These are phyloP conservation scores for Mactromeris polynyma DNA, from an alignment of 2,888 invertebrate species.

Conservation along the genomic window DNA sequence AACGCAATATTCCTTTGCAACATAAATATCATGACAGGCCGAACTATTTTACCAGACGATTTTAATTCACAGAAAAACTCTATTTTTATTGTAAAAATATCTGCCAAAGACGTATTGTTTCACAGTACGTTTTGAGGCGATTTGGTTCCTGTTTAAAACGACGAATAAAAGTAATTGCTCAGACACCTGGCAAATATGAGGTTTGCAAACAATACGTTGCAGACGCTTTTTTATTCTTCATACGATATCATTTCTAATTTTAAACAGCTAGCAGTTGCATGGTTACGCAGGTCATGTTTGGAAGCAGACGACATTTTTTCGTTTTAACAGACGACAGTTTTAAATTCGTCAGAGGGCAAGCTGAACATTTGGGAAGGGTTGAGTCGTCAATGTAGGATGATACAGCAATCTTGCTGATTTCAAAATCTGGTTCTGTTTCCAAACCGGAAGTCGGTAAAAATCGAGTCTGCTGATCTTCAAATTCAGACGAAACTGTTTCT, in stretches of 20 bases:
- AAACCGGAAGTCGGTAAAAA: constrained; percentile 57
- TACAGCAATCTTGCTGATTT: constrained; percentile 59
- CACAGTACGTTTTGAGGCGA: background rate
- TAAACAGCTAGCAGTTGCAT: too few species aligned
- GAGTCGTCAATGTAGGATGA: constrained; percentile 31
- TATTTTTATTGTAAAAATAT: too few species aligned
- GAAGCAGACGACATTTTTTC: background rate
- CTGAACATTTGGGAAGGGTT: background rate
- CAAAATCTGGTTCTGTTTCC: constrained; percentile 67
- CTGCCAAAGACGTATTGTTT: too few species aligned
- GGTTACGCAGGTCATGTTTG: too few species aligned
- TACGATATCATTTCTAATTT: too few species aligned
- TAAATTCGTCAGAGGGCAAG: background rate
- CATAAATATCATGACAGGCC: too few species aligned
- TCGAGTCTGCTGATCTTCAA: constrained; percentile 53
- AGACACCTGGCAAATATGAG: background rate
- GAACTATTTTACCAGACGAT: too few species aligned
- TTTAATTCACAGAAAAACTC: too few species aligned
- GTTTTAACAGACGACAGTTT: background rate
- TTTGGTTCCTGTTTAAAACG: background rate
- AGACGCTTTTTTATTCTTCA: too few species aligned
- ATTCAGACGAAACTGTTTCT: constrained; percentile 59
- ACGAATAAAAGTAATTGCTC: background rate
- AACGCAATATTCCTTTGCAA: too few species aligned
- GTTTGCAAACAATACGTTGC: too few species aligned